These are phyloP conservation scores for Ophraella communa DNA, from an alignment of 2,888 invertebrate species.

Conservation along the genomic window DNA sequence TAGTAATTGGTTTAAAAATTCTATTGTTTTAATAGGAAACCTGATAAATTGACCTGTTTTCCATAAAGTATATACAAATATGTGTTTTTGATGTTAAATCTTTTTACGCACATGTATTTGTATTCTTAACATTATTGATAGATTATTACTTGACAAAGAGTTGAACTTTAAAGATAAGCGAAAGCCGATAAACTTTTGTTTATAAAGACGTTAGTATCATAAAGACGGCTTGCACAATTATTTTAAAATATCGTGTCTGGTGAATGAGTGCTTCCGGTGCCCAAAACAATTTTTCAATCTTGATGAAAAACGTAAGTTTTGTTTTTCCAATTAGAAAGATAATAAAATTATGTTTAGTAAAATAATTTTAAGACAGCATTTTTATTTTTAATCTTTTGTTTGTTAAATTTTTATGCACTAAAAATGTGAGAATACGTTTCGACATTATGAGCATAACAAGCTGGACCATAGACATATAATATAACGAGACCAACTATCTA, in stretches of 20 bases:
- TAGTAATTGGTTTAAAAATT: too few species aligned
- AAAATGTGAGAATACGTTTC: too few species aligned
- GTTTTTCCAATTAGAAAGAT: background rate
- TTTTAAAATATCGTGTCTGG: background rate
- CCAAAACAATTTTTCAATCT: background rate
- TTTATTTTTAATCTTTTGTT: too few species aligned
- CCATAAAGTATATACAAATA: background rate
- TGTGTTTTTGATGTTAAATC: background rate
- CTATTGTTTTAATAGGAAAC: background rate
- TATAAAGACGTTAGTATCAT: slow-evolving; percentile 4
- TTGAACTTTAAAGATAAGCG: slow-evolving; percentile 20
- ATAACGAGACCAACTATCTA: too few species aligned
- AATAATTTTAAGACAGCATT: too few species aligned
- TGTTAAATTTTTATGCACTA: too few species aligned
- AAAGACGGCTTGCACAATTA: background rate
- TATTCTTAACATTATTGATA: background rate
- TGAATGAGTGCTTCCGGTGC: slow-evolving; percentile 12
- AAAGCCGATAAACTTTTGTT: slow-evolving; percentile 11
- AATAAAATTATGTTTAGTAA: too few species aligned
- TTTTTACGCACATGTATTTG: background rate
- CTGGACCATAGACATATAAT: too few species aligned
- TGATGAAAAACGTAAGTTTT: slow-evolving; percentile 32
- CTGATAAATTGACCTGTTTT: background rate
- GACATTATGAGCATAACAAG: too few species aligned
- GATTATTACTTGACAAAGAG: slow-evolving; percentile 17